Conservation (phyloP, 2,888 invertebrate species). For the Zonitis immaculata region DNA sequence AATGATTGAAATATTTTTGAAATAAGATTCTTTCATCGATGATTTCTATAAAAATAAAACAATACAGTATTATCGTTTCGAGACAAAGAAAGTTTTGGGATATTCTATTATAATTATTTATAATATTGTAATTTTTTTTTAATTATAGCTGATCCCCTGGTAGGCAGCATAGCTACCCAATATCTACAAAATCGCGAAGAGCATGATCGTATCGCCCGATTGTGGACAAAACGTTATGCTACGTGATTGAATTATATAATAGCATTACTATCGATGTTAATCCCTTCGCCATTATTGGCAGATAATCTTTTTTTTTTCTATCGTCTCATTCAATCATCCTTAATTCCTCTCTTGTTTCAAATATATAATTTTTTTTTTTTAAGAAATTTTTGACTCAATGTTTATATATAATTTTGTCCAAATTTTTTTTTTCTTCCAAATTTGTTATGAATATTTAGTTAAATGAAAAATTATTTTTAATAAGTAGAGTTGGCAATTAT, state of each 20-base stretch:
- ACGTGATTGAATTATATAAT: conserved; percentile 64
- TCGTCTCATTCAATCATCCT: not conserved
- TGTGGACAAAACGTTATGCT: conserved; percentile 98
- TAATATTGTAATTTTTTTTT: no score
- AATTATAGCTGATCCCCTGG: conserved; percentile 86
- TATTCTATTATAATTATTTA: no score
- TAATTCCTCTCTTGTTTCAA: not conserved
- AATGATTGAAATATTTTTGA: no score
- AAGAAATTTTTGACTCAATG: not conserved
- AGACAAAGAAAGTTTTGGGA: not conserved
- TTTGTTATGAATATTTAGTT: conserved; percentile 28
- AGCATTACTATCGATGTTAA: conserved; percentile 40
- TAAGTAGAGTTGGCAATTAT: conserved; percentile 30
- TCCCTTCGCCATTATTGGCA: conserved; percentile 44
- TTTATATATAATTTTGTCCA: conserved; percentile 3
- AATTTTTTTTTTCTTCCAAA: conserved; percentile 24
- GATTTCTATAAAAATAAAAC: no score
- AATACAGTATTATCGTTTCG: no score
- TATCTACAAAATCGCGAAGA: conserved; percentile 96
- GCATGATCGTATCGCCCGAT: conserved; percentile 95
- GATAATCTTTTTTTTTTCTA: conserved; percentile 33
- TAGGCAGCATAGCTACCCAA: conserved; percentile 97
- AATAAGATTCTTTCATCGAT: no score
- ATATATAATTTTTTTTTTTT: not conserved
- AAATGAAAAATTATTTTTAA: conserved; percentile 1